A percentile compares a stretch with the other conserved stretches of the same genome.
phyloP scores from a whole-genome alignment of 1,140 invertebrate species.

The Macrobrachium nipponense region DNA sequence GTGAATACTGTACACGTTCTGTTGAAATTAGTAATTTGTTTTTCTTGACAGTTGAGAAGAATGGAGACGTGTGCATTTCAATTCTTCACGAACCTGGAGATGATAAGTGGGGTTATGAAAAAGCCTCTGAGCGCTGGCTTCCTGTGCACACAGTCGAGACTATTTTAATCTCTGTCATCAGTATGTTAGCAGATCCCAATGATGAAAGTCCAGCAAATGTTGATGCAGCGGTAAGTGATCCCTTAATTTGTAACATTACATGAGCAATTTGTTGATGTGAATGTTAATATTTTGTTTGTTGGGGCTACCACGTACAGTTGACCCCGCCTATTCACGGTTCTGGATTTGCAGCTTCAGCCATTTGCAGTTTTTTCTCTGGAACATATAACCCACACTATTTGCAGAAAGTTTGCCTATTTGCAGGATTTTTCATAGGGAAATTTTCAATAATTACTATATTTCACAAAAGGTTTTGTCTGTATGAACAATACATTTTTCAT shows the following conservation, averaged over 20 bases:
- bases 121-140: slow-evolving; percentile 97
- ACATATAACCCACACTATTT: too few relatives aligned
- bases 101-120: slow-evolving; percentile 99
- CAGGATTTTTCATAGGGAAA: too few relatives aligned
- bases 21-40: background rate
- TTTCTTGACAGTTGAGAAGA: slow-evolving; percentile 87
- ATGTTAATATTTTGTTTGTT: background rate
- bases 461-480: too few relatives aligned
- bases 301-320: background rate
- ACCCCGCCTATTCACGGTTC: too few relatives aligned
- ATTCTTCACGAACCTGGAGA: slow-evolving; percentile 99
- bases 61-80: slow-evolving; percentile 99
- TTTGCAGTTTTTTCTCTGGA: too few relatives aligned
- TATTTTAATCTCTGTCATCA: slow-evolving; percentile 98
- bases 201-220: slow-evolving; percentile 99
- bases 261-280: too few relatives aligned
- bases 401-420: too few relatives aligned
- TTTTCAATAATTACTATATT: too few relatives aligned
- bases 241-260: too few relatives aligned
- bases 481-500: too few relatives aligned
- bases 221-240: slow-evolving; percentile 88
- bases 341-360: too few relatives aligned
- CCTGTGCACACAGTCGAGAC: slow-evolving; percentile 99
- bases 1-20: slow-evolving; percentile 37
- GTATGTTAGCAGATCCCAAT: slow-evolving; percentile 99